These are phyloP conservation scores for Mormoops blainvillei DNA, from an alignment of 2,113 vertebrate species.

Conservation along the genomic window DNA sequence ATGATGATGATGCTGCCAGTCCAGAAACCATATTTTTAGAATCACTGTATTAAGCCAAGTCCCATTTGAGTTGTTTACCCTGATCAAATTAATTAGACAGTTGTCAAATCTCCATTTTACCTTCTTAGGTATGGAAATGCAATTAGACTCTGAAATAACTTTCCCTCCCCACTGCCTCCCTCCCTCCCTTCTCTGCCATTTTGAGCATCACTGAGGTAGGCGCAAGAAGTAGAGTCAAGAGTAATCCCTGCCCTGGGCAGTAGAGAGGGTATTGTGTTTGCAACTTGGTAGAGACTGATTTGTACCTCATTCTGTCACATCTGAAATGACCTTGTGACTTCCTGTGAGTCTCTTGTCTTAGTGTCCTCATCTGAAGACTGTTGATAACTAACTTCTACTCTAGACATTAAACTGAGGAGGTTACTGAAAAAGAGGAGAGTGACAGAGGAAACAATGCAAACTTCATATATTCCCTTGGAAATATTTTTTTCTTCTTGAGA, in stretches of 20 bases:
- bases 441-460: background rate
- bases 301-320: background rate
- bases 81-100: background rate
- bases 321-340: background rate
- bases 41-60: background rate
- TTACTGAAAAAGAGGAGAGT: background rate
- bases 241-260: background rate
- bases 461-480: background rate
- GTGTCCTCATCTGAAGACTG: background rate
- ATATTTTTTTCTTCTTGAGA: background rate
- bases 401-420: background rate
- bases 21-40: background rate
- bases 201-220: background rate
- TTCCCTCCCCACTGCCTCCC: background rate
- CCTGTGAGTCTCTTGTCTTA: background rate
- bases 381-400: background rate
- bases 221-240: background rate
- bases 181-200: background rate
- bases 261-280: background rate
- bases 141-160: background rate
- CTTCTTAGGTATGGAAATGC: background rate
- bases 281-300: background rate
- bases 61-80: background rate
- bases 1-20: background rate
- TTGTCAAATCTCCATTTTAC: background rate